Percentiles rank a stretch among this genome's conserved stretches.
phyloP scores from a whole-genome alignment of 2,113 vertebrate genomes.

The Chlamydotis undulata region DNA sequence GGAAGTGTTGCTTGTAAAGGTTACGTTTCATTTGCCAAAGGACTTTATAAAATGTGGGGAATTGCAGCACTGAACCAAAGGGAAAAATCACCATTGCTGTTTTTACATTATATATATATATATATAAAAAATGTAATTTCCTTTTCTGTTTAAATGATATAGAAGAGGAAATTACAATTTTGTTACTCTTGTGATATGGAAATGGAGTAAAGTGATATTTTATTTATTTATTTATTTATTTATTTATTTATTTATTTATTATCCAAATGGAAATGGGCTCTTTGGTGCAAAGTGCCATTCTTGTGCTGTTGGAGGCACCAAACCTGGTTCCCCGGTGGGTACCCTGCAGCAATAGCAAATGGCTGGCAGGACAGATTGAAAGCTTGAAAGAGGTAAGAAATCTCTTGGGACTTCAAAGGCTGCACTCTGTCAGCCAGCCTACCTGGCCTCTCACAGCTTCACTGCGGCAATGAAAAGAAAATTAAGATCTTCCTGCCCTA shows the following conservation, averaged over 20 bases:
- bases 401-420: constrained; percentile 9
- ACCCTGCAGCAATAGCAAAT: neutral
- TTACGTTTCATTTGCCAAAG: neutral
- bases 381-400: constrained; percentile 2
- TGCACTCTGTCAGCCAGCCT: neutral
- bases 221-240: too few species aligned
- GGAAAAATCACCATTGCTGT: neutral
- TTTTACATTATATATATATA: neutral
- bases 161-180: neutral
- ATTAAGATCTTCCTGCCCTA: neutral
- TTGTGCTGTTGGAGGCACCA: neutral
- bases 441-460: neutral
- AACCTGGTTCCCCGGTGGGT: neutral
- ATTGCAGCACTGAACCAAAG: neutral
- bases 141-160: too few species aligned
- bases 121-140: neutral
- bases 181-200: neutral
- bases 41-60: neutral
- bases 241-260: too few species aligned
- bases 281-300: neutral
- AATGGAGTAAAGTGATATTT: neutral
- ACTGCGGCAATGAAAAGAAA: neutral
- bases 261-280: neutral
- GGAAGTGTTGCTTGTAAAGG: neutral
- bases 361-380: neutral